Conservation (phyloP, 2,888 invertebrate species). For the Meandrusa payeni region DNA sequence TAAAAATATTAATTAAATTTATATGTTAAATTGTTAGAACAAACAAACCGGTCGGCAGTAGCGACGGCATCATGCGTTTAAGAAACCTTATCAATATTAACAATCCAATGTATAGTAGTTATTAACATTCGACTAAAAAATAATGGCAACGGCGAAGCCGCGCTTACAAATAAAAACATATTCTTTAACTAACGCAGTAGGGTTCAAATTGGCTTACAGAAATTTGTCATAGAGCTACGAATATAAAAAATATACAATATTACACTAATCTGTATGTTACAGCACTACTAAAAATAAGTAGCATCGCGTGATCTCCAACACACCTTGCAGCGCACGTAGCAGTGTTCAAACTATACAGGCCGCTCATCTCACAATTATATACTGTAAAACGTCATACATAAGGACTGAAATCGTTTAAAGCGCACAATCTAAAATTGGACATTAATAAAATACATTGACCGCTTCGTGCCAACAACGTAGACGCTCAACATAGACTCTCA, state of each 20-base stretch:
- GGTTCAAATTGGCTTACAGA: slow-evolving; percentile 36
- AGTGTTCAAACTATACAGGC: slow-evolving; percentile 7
- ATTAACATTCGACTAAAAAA: slow-evolving; percentile 40
- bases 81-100: slow-evolving; percentile 37
- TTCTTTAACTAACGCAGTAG: slow-evolving; percentile 27
- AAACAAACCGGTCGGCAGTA: slow-evolving; percentile 22
- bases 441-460: slow-evolving; percentile 14
- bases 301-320: slow-evolving; percentile 15
- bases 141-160: slow-evolving; percentile 37
- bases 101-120: slow-evolving; percentile 38
- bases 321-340: slow-evolving; percentile 33
- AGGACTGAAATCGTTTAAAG: neutral
- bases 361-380: neutral
- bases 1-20: slow-evolving; percentile 3
- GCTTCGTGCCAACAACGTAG: neutral
- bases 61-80: slow-evolving; percentile 29
- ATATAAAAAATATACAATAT: slow-evolving; percentile 29
- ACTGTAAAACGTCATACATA: slow-evolving; percentile 12
- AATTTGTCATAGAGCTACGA: slow-evolving; percentile 34
- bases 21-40: slow-evolving; percentile 1
- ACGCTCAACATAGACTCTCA: neutral
- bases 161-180: slow-evolving; percentile 31
- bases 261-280: slow-evolving; percentile 25
- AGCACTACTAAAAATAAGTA: slow-evolving; percentile 24
- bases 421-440: slow-evolving; percentile 15